Percentiles rank a stretch among this genome's conserved stretches.
Conservation (phyloP, 2,113 vertebrate species). For the Myotis davidii region DNA sequence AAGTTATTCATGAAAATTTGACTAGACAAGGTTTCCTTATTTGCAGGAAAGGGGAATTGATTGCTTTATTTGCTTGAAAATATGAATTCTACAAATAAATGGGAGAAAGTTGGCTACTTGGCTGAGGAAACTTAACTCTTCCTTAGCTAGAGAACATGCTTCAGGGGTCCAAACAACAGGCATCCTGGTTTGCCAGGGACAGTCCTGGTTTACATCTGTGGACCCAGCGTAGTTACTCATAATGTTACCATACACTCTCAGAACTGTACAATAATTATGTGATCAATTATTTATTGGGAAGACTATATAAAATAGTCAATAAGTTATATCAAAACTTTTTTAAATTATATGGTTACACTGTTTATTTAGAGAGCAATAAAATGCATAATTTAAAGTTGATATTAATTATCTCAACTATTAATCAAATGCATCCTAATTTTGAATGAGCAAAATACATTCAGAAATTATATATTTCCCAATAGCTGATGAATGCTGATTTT, state of each 20-base stretch:
- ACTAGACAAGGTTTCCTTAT: neutral
- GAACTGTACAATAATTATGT: neutral
- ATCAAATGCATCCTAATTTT: constrained; percentile 13
- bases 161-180: neutral
- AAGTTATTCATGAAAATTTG: neutral
- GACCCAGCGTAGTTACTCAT: neutral
- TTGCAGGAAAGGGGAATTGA: neutral
- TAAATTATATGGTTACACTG: neutral
- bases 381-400: neutral
- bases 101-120: neutral
- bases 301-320: neutral
- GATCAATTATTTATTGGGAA: neutral
- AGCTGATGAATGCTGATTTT: neutral
- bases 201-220: neutral
- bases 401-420: neutral
- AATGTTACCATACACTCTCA: neutral
- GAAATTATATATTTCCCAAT: neutral
- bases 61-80: constrained; percentile 3
- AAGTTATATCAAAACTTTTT: neutral
- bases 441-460: neutral
- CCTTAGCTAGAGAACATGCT: neutral
- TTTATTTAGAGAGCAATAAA: neutral
- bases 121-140: neutral
- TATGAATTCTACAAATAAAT: neutral
- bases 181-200: neutral